Base-by-base conservation (phyloP, 2,888 invertebrate species). In the Gymnosoma rotundatum region DNA sequence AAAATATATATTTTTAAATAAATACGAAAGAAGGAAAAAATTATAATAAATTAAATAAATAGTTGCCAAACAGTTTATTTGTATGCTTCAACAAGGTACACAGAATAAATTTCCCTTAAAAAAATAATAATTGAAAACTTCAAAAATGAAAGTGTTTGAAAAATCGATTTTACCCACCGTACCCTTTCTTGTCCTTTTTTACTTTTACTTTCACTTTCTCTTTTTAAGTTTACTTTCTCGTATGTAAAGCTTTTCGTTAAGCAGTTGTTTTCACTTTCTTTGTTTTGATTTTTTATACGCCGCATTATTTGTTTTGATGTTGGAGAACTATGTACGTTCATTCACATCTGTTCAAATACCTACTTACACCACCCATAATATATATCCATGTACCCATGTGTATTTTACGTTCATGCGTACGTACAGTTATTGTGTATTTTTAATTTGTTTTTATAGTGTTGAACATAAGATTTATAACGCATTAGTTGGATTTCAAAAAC, bases 111-210 rank as follows among this genome's bases (percentile, higher is more conserved):
- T 48, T 63, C 61, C 20, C 38, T 67, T 18, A 10, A n/a, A 63
- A 81, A n/a, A n/a, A n/a, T n/a, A n/a, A 76, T 58, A 61, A 20
- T 52, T 42, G 8, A 61, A 45, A 54, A 78, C 58, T 69, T 83
- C 52, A n/a, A 18, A 20, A 70, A 42, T 60, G 63, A 63, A 76
- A 73, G 66, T 83, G 54, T 83, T 72, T 78, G 86, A 86, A 86
- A 86, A 86, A 86, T 86, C 86, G 86, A 86, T 86, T 79, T 72
- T 74, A 4, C 54, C 42, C 52, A 32, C 38, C 61, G 21, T 61
- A n/a, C 38, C 42, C 38, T 54, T 78, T 56, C 42, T 36, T 45
- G 36, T 73, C 25, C 56, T 76, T 73, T 74, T 32, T 72, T 42
- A 42, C 10, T 42, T 42, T 42, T 18, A 61, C 70, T 75, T 72